phyloP scores from a whole-genome alignment of 2,797 vertebrate genomes.

The Hippoglossus hippoglossus region DNA sequence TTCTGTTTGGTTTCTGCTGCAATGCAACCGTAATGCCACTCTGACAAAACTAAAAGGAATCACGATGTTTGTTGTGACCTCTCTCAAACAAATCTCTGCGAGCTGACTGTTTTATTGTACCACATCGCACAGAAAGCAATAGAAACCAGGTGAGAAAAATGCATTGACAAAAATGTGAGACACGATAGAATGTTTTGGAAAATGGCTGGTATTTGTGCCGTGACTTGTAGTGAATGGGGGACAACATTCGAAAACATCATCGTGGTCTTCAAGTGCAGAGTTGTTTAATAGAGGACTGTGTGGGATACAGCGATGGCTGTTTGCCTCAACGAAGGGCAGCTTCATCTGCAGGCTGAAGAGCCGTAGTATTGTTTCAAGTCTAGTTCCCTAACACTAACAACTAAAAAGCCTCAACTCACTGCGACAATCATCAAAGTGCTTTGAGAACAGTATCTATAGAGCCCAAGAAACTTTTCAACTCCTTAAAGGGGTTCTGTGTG shows the following conservation, averaged over 20 bases:
- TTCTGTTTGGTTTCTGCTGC: not conserved
- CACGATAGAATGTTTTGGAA: not conserved
- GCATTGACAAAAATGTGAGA: constrained; percentile 2
- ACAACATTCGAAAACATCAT: constrained; percentile 39
- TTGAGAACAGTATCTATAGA: not conserved
- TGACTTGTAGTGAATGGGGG: constrained; percentile 31
- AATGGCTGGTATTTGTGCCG: not conserved
- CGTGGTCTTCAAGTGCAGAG: constrained; percentile 42
- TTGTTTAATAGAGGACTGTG: constrained; percentile 47
- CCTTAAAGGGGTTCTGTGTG: too few species aligned
- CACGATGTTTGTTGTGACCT: not conserved
- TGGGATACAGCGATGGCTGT: constrained; percentile 40
- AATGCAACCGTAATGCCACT: constrained; percentile 3
- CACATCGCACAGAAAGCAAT: not conserved
- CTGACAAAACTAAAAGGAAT: not conserved
- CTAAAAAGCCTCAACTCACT: constrained; percentile 29
- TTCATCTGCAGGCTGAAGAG: constrained; percentile 48
- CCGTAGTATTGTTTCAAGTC: constrained; percentile 48
- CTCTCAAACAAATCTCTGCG: constrained; percentile 15
- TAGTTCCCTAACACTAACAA: constrained; percentile 5
- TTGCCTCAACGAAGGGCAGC: constrained; percentile 33
- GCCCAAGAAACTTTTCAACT: too few species aligned
- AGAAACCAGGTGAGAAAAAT: constrained; percentile 12
- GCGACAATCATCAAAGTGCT: constrained; percentile 31
- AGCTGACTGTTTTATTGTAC: constrained; percentile 6